A percentile compares a stretch with the other conserved stretches of the same genome.
These are phyloP conservation scores for Pelusios castaneus DNA, from an alignment of 2,113 vertebrate species.

Conservation along the genomic window DNA sequence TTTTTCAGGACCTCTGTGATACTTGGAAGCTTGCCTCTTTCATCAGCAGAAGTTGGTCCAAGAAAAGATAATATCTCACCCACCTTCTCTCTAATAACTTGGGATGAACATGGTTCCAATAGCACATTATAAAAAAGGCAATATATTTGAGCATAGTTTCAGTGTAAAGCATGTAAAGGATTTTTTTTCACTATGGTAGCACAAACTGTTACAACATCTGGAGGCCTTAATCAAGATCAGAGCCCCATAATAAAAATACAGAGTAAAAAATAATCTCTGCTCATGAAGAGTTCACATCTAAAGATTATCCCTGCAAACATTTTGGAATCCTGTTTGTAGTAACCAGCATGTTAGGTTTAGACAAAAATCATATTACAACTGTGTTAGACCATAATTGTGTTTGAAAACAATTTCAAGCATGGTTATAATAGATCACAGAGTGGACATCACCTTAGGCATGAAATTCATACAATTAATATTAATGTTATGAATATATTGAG, in stretches of 20 bases:
- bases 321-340: neutral
- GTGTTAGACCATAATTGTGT: neutral
- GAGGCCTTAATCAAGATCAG: neutral
- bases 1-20: neutral
- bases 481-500: neutral
- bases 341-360: neutral
- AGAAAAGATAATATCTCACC: neutral
- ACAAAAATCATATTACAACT: neutral
- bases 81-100: neutral
- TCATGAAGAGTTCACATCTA: neutral
- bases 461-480: neutral
- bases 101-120: neutral
- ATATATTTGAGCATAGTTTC: neutral
- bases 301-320: accelerated
- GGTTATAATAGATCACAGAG: neutral
- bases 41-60: neutral
- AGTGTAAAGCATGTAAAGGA: neutral
- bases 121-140: neutral
- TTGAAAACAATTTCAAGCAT: neutral
- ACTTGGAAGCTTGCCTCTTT: neutral
- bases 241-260: neutral
- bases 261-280: neutral
- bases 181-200: neutral
- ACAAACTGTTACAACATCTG: neutral
- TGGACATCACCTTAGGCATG: neutral